Evolutionary conservation across 2,888 invertebrate genomes (phyloP).

Genomic region (Clostera curtula): DNA sequence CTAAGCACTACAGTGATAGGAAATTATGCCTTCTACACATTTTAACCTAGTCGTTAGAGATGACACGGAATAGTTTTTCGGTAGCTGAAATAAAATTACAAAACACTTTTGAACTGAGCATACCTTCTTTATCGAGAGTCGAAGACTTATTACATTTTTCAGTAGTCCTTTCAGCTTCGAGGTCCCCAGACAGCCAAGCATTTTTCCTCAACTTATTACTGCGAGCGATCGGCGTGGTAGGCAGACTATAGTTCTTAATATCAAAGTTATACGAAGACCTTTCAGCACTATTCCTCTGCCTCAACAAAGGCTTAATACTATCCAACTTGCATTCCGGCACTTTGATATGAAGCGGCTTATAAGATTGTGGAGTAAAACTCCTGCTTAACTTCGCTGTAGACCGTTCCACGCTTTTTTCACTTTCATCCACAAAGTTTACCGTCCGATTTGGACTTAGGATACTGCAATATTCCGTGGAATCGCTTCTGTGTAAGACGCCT

Average conservation of each 20-base stretch:
- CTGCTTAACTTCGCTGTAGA: constrained; percentile 49
- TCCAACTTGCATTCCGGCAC: constrained; percentile 61
- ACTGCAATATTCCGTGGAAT: constrained; percentile 69
- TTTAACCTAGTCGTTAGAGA: too few species aligned
- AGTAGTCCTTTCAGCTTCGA: constrained; percentile 26
- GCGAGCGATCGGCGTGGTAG: constrained; percentile 69
- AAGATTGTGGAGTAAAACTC: constrained; percentile 65
- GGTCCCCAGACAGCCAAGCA: constrained; percentile 70
- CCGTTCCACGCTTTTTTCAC: constrained; percentile 37
- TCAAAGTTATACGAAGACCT: constrained; percentile 63
- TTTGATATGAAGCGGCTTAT: constrained; percentile 63
- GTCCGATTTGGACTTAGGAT: constrained; percentile 58
- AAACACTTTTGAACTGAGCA: neutral
- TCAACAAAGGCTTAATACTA: constrained; percentile 48
- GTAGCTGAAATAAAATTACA: neutral
- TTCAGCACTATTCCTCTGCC: constrained; percentile 33
- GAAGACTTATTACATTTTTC: constrained; percentile 9
- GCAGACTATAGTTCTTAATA: constrained; percentile 65
- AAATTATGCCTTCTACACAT: too few species aligned
- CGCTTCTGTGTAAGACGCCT: constrained; percentile 53
- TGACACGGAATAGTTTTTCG: too few species aligned
- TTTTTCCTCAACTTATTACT: constrained; percentile 71
- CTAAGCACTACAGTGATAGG: too few species aligned
- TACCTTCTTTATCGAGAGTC: neutral
- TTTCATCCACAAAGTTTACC: constrained; percentile 33